A percentile compares a stretch with the other conserved stretches of the same genome.
These are phyloP conservation scores for Sebastes trivittatus DNA, from an alignment of 2,797 vertebrate genomes.

Conservation along the genomic window DNA sequence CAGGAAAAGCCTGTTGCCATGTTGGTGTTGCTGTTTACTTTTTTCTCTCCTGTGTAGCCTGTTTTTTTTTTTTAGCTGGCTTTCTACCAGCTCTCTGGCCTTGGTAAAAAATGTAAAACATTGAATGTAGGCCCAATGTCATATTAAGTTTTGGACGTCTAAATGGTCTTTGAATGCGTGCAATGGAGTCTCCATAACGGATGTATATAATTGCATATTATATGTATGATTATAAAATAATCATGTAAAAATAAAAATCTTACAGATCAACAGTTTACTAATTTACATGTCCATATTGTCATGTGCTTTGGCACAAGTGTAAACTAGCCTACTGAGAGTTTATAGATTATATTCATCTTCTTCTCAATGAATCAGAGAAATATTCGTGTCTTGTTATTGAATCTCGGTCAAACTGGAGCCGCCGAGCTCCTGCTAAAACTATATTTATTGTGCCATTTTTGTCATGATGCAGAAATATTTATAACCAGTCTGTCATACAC, in stretches of 20 bases:
- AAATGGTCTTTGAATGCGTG: background rate
- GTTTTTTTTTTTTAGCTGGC: background rate
- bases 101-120: background rate
- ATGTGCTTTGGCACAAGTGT: background rate
- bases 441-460: background rate
- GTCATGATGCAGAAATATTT: background rate
- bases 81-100: background rate
- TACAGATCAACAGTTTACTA: background rate
- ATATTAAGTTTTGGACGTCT: no score
- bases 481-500: background rate
- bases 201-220: background rate
- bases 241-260: background rate
- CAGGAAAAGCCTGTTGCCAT: background rate
- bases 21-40: background rate
- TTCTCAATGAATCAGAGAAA: background rate
- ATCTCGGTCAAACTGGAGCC: background rate
- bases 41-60: background rate
- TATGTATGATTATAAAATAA: background rate
- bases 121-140: background rate
- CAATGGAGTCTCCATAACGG: background rate
- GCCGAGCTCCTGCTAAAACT: no score
- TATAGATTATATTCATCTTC: background rate
- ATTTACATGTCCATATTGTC: background rate
- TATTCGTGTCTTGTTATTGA: background rate
- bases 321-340: background rate